phyloP scores from a whole-genome alignment of 2,888 invertebrate genomes.

The Erebia aethiops region DNA sequence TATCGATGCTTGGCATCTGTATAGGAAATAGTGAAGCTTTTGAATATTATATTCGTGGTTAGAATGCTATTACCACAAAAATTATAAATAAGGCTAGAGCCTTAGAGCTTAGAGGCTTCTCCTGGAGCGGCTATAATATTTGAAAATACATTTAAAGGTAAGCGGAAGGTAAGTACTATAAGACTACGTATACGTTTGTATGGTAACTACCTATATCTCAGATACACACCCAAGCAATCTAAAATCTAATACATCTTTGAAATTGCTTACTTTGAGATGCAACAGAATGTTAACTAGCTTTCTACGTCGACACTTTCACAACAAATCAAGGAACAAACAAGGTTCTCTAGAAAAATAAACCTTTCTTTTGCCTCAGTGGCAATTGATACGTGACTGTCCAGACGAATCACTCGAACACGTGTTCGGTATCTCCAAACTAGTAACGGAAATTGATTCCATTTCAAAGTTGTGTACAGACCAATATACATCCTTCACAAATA shows the following conservation, averaged over 20 bases:
- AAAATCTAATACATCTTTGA: conserved; percentile 1
- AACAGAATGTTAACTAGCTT: conserved; percentile 20
- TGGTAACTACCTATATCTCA: not conserved
- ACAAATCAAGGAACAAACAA: not conserved
- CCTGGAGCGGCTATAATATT: no score
- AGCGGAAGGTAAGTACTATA: not conserved
- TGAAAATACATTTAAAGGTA: no score
- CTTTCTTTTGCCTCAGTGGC: not conserved
- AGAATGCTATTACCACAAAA: no score
- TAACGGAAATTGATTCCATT: not conserved
- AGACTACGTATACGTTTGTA: not conserved
- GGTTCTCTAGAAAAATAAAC: conserved; percentile 9
- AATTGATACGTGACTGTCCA: not conserved
- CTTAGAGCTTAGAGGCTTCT: no score
- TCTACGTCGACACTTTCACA: conserved; percentile 3
- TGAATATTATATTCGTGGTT: no score
- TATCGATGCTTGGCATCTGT: no score
- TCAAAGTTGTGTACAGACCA: not conserved
- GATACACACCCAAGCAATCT: conserved; percentile 16
- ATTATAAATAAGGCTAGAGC: no score
- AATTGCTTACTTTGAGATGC: conserved; percentile 15
- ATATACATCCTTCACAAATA: not conserved
- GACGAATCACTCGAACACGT: not conserved
- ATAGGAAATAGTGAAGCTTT: no score
- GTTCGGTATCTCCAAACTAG: not conserved